Evolutionary conservation across 2,888 invertebrate genomes (phyloP).

Genomic region (Xestoiulus laeticollis): DNA sequence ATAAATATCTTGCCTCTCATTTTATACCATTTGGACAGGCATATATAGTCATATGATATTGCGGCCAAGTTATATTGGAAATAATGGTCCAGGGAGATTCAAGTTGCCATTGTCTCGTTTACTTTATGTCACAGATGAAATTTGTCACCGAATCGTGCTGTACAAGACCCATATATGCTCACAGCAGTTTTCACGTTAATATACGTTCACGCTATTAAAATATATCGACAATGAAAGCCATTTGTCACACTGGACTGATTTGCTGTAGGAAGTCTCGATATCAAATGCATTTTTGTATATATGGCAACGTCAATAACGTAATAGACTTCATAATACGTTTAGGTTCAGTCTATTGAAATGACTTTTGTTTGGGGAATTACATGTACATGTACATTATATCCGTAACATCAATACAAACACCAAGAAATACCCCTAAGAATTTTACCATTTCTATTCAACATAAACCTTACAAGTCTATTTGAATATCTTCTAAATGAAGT

Average conservation of each 20-base stretch:
- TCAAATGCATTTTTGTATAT: neutral
- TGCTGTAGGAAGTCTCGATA: neutral
- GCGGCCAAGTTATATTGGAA: constrained; percentile 8
- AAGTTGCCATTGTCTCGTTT: constrained; percentile 14
- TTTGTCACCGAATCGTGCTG: neutral
- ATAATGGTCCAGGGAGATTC: constrained; percentile 17
- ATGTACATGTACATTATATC: neutral
- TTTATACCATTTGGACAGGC: neutral
- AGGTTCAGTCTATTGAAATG: neutral
- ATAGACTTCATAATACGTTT: neutral
- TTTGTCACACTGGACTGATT: constrained; percentile 7
- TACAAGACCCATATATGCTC: neutral
- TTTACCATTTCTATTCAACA: no score
- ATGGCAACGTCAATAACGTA: neutral
- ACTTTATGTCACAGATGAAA: neutral
- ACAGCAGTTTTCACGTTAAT: neutral
- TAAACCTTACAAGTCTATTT: no score
- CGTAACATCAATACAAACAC: no score
- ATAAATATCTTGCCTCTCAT: neutral
- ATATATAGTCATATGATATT: neutral
- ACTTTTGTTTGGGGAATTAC: no score
- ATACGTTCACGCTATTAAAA: constrained; percentile 15
- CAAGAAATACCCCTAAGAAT: no score
- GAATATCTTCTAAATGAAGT: no score
- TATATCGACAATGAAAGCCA: neutral